Evolutionary conservation across 2,113 vertebrate genomes (phyloP), one percentile per base, ranked within the genome.

Genomic region (Rostratula benghalensis): DNA sequence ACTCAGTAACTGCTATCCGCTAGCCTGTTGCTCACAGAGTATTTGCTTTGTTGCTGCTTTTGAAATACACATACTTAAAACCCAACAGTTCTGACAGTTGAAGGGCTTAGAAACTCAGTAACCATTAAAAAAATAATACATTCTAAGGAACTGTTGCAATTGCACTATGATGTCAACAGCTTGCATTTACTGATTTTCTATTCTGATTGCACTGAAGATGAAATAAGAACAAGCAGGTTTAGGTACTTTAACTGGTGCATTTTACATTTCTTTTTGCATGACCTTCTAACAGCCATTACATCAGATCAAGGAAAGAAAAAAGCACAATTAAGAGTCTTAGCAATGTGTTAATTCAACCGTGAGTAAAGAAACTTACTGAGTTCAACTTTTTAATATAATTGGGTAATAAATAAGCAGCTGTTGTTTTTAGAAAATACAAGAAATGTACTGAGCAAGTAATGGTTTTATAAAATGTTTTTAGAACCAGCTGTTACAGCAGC

Each of bases 391-490:
- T 50, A 91, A 85, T 91, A 79, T 91, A 95, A 94, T 25, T 94
- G 65, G 77, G 53, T 83, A 95, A 92, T 94, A 95, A 96, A 96
- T 94, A 94, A 91, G 68, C 74, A 92, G 80, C 57, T 96, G 73
- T 22, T 92, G 71, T 48, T 91, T 87, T 60, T 23, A 73, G 61
- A 81, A 92, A 95, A 84, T 10, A 78, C 22, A 90, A 79, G 27
- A 75, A 82, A 71, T 31, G 11, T 41, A 81, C 63, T 12, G 46
- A 93, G 50, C 81, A 89, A 85, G 28, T 35, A 91, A 45, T 11
- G 59, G 39, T 27, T 95, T 82, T 76, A 61, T 14, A 95, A 78
- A 7, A 43, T 33, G 21, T 24, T 95, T 82, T 87, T 64, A 92
- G 61, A 91, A 54, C n/a, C 86, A 89, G 87, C 48, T 93, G 73